A percentile compares a stretch with the other conserved stretches of the same genome.
Conservation (phyloP, 2,888 invertebrate species). For the Operophtera brumata region DNA sequence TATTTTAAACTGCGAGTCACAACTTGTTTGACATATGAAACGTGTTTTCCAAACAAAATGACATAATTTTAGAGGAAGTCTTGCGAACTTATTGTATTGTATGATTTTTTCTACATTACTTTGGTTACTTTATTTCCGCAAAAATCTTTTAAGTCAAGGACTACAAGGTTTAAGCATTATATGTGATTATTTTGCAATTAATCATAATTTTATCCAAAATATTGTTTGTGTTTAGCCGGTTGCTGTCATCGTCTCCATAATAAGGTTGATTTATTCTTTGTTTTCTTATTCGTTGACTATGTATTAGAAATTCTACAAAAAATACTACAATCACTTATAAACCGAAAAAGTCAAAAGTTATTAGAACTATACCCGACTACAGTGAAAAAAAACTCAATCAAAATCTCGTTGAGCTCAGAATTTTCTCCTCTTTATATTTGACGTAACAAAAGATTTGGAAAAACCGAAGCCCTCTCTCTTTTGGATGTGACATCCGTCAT, state of each 20-base stretch:
- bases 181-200: constrained; percentile 27
- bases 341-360: no score
- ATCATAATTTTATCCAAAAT: constrained; percentile 23
- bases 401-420: no score
- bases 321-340: no score
- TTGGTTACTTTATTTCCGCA: constrained; percentile 26
- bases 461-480: no score
- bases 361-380: no score
- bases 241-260: constrained; percentile 8
- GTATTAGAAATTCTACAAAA: no score
- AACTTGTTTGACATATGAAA: constrained; percentile 31
- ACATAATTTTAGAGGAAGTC: constrained; percentile 37
- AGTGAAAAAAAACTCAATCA: no score
- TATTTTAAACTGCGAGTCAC: constrained; percentile 5
- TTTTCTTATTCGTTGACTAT: background rate
- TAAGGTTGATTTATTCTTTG: constrained; percentile 13
- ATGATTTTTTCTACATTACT: constrained; percentile 26
- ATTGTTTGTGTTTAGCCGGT: constrained; percentile 21
- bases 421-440: no score
- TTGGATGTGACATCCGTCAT: no score
- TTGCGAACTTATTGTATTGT: constrained; percentile 22
- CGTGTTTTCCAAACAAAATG: constrained; percentile 31
- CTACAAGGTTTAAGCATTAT: constrained; percentile 25
- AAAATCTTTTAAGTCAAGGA: constrained; percentile 28
- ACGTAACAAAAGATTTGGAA: no score